These are phyloP conservation scores for Condylura cristata DNA, from an alignment of 2,113 vertebrate genomes.

Conservation along the genomic window DNA sequence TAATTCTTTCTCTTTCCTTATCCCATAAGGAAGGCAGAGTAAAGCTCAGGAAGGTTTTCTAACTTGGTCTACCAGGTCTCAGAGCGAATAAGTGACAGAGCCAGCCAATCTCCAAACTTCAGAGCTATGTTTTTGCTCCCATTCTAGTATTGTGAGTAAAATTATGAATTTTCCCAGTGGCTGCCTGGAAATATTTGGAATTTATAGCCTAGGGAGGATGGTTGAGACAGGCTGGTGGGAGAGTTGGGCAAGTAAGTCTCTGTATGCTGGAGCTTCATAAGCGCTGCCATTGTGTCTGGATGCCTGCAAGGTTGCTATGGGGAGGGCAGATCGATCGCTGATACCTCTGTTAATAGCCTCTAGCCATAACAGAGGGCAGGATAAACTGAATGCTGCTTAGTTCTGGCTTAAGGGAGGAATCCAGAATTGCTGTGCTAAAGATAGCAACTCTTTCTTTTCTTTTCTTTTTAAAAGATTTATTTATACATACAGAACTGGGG, in stretches of 20 bases:
- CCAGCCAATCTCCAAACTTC: not conserved
- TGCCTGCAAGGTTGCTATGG: not conserved
- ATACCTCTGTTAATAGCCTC: not conserved
- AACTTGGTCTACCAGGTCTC: not conserved
- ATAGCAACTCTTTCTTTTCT: not conserved
- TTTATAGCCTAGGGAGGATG: not conserved
- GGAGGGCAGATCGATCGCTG: not conserved
- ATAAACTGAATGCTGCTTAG: not conserved
- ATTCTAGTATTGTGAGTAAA: not conserved
- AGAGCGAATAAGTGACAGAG: not conserved
- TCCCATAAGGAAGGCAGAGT: not conserved
- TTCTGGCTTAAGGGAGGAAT: not conserved
- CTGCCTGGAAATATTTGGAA: not conserved
- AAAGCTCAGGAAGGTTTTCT: not conserved
- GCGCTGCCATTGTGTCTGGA: not conserved
- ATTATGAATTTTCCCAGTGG: not conserved
- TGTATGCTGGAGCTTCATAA: not conserved
- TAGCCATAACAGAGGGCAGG: not conserved
- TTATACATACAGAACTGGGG: too few relatives aligned
- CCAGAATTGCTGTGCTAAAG: not conserved
- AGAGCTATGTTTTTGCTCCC: not conserved
- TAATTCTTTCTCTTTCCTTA: not conserved
- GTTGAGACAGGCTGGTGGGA: not conserved
- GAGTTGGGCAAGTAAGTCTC: not conserved
- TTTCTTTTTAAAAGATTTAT: too few relatives aligned